Evolutionary conservation across 2,888 invertebrate species (phyloP).

Genomic region (Mimumesa dahlbomi): DNA sequence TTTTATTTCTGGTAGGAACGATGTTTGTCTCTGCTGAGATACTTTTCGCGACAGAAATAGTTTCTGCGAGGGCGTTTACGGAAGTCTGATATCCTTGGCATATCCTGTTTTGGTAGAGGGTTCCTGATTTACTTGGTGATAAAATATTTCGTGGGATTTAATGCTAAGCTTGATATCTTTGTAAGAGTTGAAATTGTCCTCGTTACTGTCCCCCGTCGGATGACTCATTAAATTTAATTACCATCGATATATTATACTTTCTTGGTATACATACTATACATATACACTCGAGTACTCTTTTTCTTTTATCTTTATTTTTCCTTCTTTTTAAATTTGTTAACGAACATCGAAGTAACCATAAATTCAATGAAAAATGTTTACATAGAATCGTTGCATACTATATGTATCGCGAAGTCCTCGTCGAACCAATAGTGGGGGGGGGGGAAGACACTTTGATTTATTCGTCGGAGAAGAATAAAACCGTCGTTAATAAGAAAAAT

Average conservation of each 20-base stretch:
- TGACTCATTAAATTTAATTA: constrained; percentile 52
- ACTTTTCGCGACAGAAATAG: too few relatives aligned
- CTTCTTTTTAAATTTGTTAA: too few relatives aligned
- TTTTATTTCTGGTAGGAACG: too few relatives aligned
- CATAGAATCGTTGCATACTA: too few relatives aligned
- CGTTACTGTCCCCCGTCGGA: constrained; percentile 31
- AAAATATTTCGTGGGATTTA: constrained; percentile 27
- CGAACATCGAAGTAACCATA: too few relatives aligned
- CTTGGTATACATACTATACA: too few relatives aligned
- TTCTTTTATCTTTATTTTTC: too few relatives aligned
- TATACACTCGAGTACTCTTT: background rate
- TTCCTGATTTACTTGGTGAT: constrained; percentile 27
- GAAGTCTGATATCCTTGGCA: constrained; percentile 23
- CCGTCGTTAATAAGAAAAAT: constrained; percentile 55
- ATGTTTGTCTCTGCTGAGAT: too few relatives aligned
- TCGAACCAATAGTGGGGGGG: too few relatives aligned
- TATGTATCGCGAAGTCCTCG: too few relatives aligned
- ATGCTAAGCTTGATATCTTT: constrained; percentile 11
- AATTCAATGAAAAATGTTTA: too few relatives aligned
- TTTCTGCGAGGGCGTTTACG: constrained; percentile 39
- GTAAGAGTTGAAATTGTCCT: constrained; percentile 48
- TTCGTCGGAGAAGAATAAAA: constrained; percentile 40
- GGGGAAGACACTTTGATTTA: constrained; percentile 36
- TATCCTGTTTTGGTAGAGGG: background rate
- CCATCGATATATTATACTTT: constrained; percentile 16